phyloP scores from a whole-genome alignment of 1,140 invertebrate species.

The Agrypnia vestita region DNA sequence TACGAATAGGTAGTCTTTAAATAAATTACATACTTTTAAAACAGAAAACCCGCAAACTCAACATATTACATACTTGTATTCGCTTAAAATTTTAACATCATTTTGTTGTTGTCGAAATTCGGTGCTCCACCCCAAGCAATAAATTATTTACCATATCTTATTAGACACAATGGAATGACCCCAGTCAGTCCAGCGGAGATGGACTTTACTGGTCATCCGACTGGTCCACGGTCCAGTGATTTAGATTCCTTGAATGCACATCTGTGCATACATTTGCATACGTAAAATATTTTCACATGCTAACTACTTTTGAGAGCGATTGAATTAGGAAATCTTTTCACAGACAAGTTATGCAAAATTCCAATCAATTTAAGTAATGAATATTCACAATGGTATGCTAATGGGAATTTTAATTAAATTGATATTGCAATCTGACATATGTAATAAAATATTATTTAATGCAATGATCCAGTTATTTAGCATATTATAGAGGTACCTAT shows the following conservation, averaged over 20 bases:
- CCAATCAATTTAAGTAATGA: slow-evolving; percentile 21
- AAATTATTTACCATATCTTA: not conserved
- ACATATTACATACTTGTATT: no score
- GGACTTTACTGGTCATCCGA: not conserved
- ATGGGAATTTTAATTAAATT: not conserved
- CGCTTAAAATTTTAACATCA: no score
- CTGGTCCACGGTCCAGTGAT: slow-evolving; percentile 6
- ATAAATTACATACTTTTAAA: no score
- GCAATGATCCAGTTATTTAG: no score
- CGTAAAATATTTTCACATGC: not conserved
- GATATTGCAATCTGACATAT: no score
- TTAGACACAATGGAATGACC: slow-evolving; percentile 4
- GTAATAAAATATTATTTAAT: no score
- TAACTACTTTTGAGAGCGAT: not conserved
- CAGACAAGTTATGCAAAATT: slow-evolving; percentile 14
- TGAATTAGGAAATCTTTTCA: slow-evolving; percentile 20
- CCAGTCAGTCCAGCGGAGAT: not conserved
- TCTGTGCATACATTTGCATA: not conserved
- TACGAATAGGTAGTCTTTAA: no score
- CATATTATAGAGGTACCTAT: no score
- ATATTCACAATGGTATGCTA: slow-evolving; percentile 2
- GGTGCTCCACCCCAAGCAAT: not conserved
- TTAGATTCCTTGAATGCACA: not conserved
- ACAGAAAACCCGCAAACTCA: no score
- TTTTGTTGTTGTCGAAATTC: no score